A percentile compares a stretch with the other conserved stretches of the same genome.
These are phyloP conservation scores for Matsumurasca onukii DNA, from an alignment of 1,140 invertebrate genomes.

Conservation along the genomic window DNA sequence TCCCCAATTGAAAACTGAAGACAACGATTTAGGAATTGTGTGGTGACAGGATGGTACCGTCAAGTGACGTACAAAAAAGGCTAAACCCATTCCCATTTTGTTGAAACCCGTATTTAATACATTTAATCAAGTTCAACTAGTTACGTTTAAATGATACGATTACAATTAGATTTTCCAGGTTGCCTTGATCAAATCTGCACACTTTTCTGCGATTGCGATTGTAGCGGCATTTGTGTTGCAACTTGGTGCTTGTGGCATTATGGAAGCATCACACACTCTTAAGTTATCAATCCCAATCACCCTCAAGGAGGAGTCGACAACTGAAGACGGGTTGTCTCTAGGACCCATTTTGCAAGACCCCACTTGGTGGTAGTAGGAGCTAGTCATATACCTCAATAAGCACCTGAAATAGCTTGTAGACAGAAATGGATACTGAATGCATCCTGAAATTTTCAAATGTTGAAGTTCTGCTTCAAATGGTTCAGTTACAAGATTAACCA, in stretches of 20 bases:
- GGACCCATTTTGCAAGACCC: constrained; percentile 85
- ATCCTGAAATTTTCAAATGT: constrained; percentile 68
- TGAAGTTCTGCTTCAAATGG: constrained; percentile 55
- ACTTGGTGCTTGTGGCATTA: constrained; percentile 49
- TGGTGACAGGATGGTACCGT: too few relatives aligned
- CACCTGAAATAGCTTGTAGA: constrained; percentile 85
- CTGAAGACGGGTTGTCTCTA: constrained; percentile 66
- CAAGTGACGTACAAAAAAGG: too few relatives aligned
- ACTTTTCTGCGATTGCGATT: constrained; percentile 46
- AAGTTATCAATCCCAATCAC: constrained; percentile 44
- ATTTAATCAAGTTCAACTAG: too few relatives aligned
- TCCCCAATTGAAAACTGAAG: too few relatives aligned
- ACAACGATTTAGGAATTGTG: too few relatives aligned
- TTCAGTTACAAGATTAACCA: constrained; percentile 34
- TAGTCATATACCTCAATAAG: constrained; percentile 76
- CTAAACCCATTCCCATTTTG: too few relatives aligned
- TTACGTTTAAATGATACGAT: too few relatives aligned
- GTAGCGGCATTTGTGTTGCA: constrained; percentile 47
- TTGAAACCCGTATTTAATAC: too few relatives aligned
- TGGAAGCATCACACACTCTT: constrained; percentile 49
- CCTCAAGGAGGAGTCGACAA: constrained; percentile 73
- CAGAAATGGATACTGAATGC: too few relatives aligned
- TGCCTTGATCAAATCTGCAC: constrained; percentile 40
- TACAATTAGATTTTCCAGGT: neutral
- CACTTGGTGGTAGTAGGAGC: constrained; percentile 83